phyloP scores from a whole-genome alignment of 2,113 vertebrate species.

The Physeter macrocephalus region DNA sequence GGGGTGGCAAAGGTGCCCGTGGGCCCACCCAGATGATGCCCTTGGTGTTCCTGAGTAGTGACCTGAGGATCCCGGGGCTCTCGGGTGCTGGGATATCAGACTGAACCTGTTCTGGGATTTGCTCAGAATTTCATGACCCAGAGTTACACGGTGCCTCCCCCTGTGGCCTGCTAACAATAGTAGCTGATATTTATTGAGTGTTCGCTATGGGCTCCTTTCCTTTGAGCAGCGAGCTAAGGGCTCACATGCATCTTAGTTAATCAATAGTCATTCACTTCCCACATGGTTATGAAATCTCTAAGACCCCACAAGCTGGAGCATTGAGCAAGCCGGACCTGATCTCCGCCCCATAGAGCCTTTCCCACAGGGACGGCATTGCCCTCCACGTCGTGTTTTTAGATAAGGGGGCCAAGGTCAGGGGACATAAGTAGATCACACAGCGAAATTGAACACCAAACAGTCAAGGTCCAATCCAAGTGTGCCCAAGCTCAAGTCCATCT shows the following conservation, averaged over 20 bases:
- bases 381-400: rapidly evolving
- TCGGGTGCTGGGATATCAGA: neutral
- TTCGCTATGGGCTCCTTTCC: neutral
- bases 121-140: neutral
- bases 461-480: neutral
- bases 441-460: neutral
- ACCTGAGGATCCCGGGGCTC: neutral
- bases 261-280: neutral
- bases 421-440: neutral
- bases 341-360: rapidly evolving
- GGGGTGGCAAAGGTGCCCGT: neutral
- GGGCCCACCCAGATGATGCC: neutral
- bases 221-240: neutral
- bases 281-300: neutral
- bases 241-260: neutral
- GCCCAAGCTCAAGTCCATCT: neutral
- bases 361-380: rapidly evolving
- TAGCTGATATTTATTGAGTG: neutral
- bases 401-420: neutral
- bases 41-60: neutral
- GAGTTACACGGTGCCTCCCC: rapidly evolving
- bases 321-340: neutral
- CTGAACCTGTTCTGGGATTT: neutral
- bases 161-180: neutral
- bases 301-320: neutral